A percentile compares a stretch with the other conserved stretches of the same genome.
Evolutionary conservation across 2,888 invertebrate genomes (phyloP).

Genomic region (Rhagophthalmus giganteus): DNA sequence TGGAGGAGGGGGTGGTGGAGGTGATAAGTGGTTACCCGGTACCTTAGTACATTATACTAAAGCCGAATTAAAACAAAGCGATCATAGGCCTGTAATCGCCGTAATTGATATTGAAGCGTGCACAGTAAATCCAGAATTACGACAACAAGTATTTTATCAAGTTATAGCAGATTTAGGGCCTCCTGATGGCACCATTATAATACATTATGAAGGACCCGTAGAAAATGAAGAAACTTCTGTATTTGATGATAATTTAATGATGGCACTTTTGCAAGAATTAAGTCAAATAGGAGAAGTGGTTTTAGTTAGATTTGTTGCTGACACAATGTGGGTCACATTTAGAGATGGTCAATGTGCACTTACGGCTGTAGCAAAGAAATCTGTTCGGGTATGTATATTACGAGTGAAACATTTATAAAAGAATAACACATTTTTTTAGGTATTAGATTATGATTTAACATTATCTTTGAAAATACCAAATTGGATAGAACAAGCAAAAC

Average conservation of each 20-base stretch:
- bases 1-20: slow-evolving; percentile 58
- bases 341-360: slow-evolving; percentile 87
- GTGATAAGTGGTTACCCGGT: slow-evolving; percentile 74
- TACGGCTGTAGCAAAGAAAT: slow-evolving; percentile 61
- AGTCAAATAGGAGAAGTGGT: slow-evolving; percentile 87
- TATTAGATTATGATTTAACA: slow-evolving; percentile 67
- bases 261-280: slow-evolving; percentile 76
- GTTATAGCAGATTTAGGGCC: slow-evolving; percentile 89
- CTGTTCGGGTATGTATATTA: slow-evolving; percentile 41
- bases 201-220: slow-evolving; percentile 54
- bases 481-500: slow-evolving; percentile 81
- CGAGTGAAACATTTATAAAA: slow-evolving; percentile 34
- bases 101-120: slow-evolving; percentile 86
- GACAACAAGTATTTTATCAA: slow-evolving; percentile 76
- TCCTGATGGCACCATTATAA: slow-evolving; percentile 90
- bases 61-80: slow-evolving; percentile 95
- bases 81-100: slow-evolving; percentile 94
- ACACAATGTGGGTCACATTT: slow-evolving; percentile 90
- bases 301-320: slow-evolving; percentile 86
- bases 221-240: slow-evolving; percentile 61
- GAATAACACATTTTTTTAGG: too few species aligned
- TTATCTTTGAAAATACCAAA: slow-evolving; percentile 80
- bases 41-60: slow-evolving; percentile 86
- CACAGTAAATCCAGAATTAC: slow-evolving; percentile 74
- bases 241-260: slow-evolving; percentile 81